Base-by-base conservation (phyloP, 1,140 invertebrate species). In the Drosophila chauvacae region DNA sequence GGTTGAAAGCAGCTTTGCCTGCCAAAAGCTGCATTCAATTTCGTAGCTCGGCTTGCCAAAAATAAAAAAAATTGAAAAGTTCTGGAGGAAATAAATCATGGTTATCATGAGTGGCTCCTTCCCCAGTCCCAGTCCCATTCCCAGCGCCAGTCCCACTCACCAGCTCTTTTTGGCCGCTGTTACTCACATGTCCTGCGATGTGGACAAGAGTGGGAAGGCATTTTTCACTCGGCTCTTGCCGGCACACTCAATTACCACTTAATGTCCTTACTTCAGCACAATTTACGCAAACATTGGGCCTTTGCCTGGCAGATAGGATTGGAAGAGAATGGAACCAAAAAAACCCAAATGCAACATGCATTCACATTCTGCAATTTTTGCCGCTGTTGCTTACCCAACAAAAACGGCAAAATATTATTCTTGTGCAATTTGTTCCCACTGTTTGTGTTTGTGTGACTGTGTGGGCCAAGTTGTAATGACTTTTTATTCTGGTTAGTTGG, bases 191-290 rank as follows among this genome's bases (percentile, higher is more conserved):
- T 61, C 37, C 55, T 63, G 47, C 55, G 45, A 16, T 41, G 33
- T 53, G 39, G 55, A 58, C 51, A 47, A 41, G 30, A 37, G 37
- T 74, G 50, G 37, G 9, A 59, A 60, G 72, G 42, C 62, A 85
- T 77, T 81, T 81, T 84, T 85, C 77, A 77, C 73, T 53, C 72
- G 62, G 53, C 66, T 44, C 47, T 45, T 35, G 63, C 68, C 35
- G 61, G 73, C 60, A 77, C 74, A 85, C 79, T 86, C 82, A 85
- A 85, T 85, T 85, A 81, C 82, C 79, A 85, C 78, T 78, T 85
- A 85, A 86, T 85, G 82, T 70, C 61, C 78, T 78, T 81, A 82
- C 82, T 86, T 82, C 78, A 71, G 82, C 82, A 81, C 82, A 85
- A 85, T 81, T 85, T 85, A 81, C 78, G 78, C 82, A 85, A 81